Conservation (phyloP, 2,113 vertebrate species). For the Ailurus styani region DNA sequence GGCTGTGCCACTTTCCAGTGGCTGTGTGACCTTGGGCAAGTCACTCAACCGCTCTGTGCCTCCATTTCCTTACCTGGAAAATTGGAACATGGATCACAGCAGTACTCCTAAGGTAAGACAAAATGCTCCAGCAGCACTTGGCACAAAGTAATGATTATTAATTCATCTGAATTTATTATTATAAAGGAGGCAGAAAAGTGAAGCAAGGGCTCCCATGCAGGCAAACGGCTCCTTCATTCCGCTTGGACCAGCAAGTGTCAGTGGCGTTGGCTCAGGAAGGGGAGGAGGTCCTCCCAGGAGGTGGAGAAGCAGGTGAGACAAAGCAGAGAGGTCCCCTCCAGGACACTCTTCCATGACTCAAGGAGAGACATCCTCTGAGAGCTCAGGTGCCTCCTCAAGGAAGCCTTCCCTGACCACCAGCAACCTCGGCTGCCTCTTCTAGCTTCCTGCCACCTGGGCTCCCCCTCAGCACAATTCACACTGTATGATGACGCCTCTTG, state of each 20-base stretch:
- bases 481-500: not conserved
- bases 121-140: not conserved
- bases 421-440: not conserved
- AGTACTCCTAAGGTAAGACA: not conserved
- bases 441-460: not conserved
- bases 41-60: not conserved
- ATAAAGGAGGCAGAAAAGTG: not conserved
- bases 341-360: not conserved
- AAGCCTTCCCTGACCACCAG: not conserved
- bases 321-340: no score
- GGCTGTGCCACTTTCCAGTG: not conserved
- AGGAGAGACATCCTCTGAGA: not conserved
- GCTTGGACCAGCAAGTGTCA: not conserved
- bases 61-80: not conserved
- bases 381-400: not conserved
- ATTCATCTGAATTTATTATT: not conserved
- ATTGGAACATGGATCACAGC: no score
- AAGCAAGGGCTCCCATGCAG: not conserved
- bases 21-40: not conserved
- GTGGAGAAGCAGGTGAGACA: not conserved
- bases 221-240: fast-evolving
- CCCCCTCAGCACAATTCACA: not conserved
- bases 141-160: not conserved
- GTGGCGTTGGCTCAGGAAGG: fast-evolving
- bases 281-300: not conserved